Base-by-base conservation (phyloP, 1,140 invertebrate genomes). In the Polypedilum pembai region DNA sequence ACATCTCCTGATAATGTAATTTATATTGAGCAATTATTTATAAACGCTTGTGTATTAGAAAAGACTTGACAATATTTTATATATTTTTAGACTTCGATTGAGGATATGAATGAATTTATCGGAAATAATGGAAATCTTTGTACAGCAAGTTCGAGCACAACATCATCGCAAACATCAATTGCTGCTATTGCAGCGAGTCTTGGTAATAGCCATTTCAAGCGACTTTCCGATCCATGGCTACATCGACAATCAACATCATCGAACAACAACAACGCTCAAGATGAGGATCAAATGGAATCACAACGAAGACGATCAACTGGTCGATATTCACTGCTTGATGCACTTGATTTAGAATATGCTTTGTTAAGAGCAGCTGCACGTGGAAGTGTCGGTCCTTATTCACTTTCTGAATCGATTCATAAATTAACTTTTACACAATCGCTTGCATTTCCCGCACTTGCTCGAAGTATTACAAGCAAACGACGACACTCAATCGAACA, bases 381-480 rank as follows among this genome's bases (percentile, higher is more conserved):
- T 7, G 89, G 89, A 17, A 90, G 88, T 8, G 88, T 91, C 8
- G 89, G 89, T 10, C 89, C 89, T 0, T 90, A 90, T 78, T 90
- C 88, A 8, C 79, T 91, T 1, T 90, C 88, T 63, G 89, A 90
- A 78, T 90, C 89, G 56, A 80, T 91, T 65, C 89, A 91, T 79
- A 91, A 91, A 80, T 82, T 92, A 76, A 91, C 90, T 15, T 91
- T 92, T 78, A 91, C 90, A 0, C 89, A 91, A 82, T 90, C 88
- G 76, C 78, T 91, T 74, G 90, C 90, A 1, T 91, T 91, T 79
- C 90, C 90, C 2, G 90, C 88, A 1, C 79, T 92, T 41, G 90
- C 89, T 0, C 84, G 90, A 12, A 89, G 89, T 7, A 79, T 90
- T 12, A 88, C 88, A 7, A 86, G 86, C 41, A 90, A 91, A 78